phyloP scores from a whole-genome alignment of 2,113 vertebrate genomes.

The Andinoacara biseriatus region DNA sequence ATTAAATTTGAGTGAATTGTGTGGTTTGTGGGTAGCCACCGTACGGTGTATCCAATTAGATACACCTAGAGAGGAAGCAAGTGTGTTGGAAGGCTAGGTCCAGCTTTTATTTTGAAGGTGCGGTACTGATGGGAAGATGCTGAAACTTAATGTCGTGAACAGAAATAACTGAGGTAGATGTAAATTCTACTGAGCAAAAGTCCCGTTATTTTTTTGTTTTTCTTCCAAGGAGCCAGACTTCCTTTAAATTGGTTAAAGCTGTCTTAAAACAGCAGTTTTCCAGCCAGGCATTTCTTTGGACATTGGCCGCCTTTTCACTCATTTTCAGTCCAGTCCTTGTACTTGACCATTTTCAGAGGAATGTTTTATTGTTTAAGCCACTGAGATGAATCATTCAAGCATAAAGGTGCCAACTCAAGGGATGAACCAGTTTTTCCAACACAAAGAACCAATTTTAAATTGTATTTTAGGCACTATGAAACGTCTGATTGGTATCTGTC shows the following conservation, averaged over 20 bases:
- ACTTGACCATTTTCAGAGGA: not conserved
- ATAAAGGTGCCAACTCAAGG: too few species aligned
- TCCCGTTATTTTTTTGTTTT: too few species aligned
- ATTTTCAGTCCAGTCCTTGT: not conserved
- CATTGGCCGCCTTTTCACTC: not conserved
- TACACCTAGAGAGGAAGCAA: not conserved
- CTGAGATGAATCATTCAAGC: too few species aligned
- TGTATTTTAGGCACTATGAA: not conserved
- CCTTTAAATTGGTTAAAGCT: not conserved
- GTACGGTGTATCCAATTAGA: not conserved
- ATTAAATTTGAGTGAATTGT: conserved; percentile 22
- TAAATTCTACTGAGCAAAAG: not conserved
- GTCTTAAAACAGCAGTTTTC: not conserved
- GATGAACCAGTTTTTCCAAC: not conserved
- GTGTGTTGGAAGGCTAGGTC: not conserved
- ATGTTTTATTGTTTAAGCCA: not conserved
- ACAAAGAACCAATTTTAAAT: not conserved
- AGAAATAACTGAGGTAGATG: not conserved
- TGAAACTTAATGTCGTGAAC: not conserved
- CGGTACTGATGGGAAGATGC: not conserved
- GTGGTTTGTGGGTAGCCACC: conserved; percentile 16
- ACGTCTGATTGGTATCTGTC: too few species aligned
- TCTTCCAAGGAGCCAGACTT: not conserved
- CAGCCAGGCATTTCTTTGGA: not conserved
- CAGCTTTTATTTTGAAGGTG: not conserved